phyloP scores from a whole-genome alignment of 1,140 invertebrate species.

The Panagrolaimus sp. region DNA sequence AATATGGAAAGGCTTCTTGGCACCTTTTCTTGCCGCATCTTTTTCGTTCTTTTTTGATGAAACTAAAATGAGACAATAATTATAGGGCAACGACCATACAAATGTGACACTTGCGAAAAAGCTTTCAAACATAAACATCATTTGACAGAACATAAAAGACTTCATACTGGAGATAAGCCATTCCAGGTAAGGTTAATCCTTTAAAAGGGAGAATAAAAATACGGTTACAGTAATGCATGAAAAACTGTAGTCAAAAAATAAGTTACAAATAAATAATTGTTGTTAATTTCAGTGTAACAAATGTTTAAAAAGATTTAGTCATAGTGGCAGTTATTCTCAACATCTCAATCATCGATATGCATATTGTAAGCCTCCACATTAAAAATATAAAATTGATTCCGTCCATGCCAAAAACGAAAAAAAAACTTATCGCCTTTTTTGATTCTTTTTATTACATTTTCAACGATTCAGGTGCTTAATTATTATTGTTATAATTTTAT shows the following conservation, averaged over 20 bases:
- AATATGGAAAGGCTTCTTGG: conserved; percentile 13
- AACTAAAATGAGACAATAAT: background rate
- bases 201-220: conserved; percentile 18
- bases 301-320: conserved; percentile 96
- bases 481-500: conserved; percentile 11
- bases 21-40: conserved; percentile 1
- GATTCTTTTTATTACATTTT: background rate
- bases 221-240: background rate
- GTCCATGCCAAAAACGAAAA: background rate
- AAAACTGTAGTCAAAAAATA: background rate
- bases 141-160: conserved; percentile 92
- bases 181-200: conserved; percentile 50
- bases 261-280: background rate
- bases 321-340: conserved; percentile 97
- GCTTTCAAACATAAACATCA: conserved; percentile 99
- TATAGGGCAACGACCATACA: conserved; percentile 92
- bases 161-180: conserved; percentile 92
- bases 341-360: conserved; percentile 98
- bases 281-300: conserved; percentile 76
- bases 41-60: too few relatives aligned
- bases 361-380: conserved; percentile 76
- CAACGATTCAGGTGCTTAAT: conserved; percentile 14
- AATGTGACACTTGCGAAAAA: conserved; percentile 93
- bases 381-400: background rate
- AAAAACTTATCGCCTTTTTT: conserved; percentile 6